Evolutionary conservation across 2,888 invertebrate genomes (phyloP), one percentile per base, ranked within the genome.

Genomic region (Dolomedes plantarius): DNA sequence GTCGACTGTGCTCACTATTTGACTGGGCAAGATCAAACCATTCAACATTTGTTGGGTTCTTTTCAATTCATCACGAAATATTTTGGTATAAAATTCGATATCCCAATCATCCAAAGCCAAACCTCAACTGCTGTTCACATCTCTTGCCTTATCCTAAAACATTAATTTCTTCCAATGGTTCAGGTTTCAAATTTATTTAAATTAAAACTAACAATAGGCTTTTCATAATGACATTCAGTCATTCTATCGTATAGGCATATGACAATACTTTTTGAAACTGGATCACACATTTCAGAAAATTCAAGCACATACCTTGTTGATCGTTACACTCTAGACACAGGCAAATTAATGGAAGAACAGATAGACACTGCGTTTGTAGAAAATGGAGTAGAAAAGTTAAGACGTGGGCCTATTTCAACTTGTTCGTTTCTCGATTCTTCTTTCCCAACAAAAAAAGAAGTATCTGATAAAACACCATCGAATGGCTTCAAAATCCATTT

Each of bases 11-110:
- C 91, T 99, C 99, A 91, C 98, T 93, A 89, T 98, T 98, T 36
- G 97, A 97, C 92, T 99, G 99, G 1, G 99, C 99, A 89, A 99
- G 94, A 93, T 99, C 99, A 92, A 99, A 98, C 90, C 98, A 95
- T 91, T 99, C 99, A 0, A 99, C 98, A 90, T 96, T 98, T 0
- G 98, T 98, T 27, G 99, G 99, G 92, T 99, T 96, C 77, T 98
- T 93, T 95, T 95, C 28, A 98, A 92, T 89, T 95, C 94, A 88
- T 95, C 94, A 86, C 94, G 93, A 92, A 98, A 98, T 83, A 98
- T 92, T 90, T 96, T 93, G 87, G 95, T 95, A 91, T 98, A 98
- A 91, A 95, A 97, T 85, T 96, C 94, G 90, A 98, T 92, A 91
- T 98, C 98, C 94, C 96, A 97, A 77, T 95, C 94, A 91, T 97